Base-by-base conservation (phyloP, 2,888 invertebrate genomes). In the Bruchidius siliquastri region DNA sequence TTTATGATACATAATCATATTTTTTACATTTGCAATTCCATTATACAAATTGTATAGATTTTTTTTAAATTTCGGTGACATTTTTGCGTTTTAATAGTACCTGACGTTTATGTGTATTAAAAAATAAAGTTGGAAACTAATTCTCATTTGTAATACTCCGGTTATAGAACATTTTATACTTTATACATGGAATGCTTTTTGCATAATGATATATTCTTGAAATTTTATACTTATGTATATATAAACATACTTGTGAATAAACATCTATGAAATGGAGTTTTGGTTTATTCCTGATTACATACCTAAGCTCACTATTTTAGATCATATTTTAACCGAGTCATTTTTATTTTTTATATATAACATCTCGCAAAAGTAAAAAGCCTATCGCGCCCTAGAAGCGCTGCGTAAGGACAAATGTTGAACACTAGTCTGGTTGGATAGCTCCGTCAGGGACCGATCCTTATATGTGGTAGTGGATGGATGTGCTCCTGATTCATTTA, bases 291-390 rank as follows among this genome's bases (percentile, higher is more conserved):
- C 8, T 26, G 3, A 26, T 26, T 26, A 26, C 26, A 4, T 26
- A 26, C 26, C 81, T 94, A 94, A 67, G 94, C 95, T 80, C 96
- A n/a, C n/a, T n/a, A n/a, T n/a, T n/a, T n/a, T n/a, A n/a, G n/a
- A n/a, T n/a, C n/a, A n/a, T n/a, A n/a, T n/a, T n/a, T n/a, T n/a
- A n/a, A n/a, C n/a, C n/a, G n/a, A n/a, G n/a, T n/a, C n/a, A n/a
- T n/a, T n/a, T n/a, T n/a, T n/a, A n/a, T n/a, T n/a, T n/a, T n/a
- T n/a, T n/a, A n/a, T n/a, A n/a, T n/a, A n/a, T n/a, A n/a, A n/a
- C n/a, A n/a, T n/a, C n/a, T n/a, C n/a, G n/a, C n/a, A n/a, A n/a
- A n/a, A n/a, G n/a, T n/a, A n/a, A n/a, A n/a, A n/a, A n/a, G n/a
- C n/a, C n/a, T n/a, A n/a, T n/a, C n/a, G n/a, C n/a, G n/a, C n/a